Evolutionary conservation across 2,888 invertebrate species (phyloP).

Genomic region (Charanyca ferruginea): DNA sequence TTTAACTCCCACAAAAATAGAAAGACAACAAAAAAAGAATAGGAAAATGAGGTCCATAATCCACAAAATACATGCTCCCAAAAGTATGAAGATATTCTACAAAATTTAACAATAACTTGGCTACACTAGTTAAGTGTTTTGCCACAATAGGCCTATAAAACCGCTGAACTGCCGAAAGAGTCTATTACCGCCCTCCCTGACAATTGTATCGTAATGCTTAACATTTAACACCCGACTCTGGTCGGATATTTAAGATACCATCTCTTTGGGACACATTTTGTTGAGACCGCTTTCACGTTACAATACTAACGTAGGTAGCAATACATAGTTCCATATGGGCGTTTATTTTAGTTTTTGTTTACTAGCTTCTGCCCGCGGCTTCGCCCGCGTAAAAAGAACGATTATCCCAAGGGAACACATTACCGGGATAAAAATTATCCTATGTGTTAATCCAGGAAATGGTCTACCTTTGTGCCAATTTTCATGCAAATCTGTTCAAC

Average conservation of each 20-base stretch:
- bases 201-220: constrained; percentile 64
- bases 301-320: no score
- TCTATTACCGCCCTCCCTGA: constrained; percentile 56
- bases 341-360: no score
- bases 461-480: no score
- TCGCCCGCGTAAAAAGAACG: no score
- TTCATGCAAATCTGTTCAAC: no score
- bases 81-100: not conserved
- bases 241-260: constrained; percentile 31
- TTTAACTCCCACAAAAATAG: not conserved
- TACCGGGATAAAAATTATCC: no score
- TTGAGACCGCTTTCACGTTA: not conserved
- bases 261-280: constrained; percentile 19
- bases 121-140: constrained; percentile 23
- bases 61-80: not conserved
- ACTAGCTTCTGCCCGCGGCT: no score
- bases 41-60: not conserved
- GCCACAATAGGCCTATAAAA: constrained; percentile 58
- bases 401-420: no score
- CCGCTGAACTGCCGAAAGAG: constrained; percentile 61
- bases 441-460: no score
- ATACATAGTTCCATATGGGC: no score
- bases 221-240: constrained; percentile 54
- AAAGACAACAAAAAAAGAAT: not conserved
- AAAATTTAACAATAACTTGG: constrained; percentile 19